Evolutionary conservation across 2,113 vertebrate species (phyloP).

Genomic region (Zapornia atra): DNA sequence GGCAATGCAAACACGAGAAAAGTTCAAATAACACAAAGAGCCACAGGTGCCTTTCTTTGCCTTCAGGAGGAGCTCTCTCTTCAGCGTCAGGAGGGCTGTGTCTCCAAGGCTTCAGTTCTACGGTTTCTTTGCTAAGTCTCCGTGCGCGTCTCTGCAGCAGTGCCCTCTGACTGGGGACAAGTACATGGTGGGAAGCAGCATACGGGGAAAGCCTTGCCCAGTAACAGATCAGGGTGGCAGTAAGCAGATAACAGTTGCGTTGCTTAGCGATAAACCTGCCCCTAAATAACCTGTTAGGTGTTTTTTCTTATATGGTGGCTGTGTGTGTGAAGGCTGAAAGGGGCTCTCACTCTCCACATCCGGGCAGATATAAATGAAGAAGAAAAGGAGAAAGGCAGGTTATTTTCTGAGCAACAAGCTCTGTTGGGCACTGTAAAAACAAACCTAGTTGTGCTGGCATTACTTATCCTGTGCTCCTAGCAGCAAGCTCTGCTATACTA

Average conservation of each 20-base stretch:
- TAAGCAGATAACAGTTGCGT: not conserved
- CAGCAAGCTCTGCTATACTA: not conserved
- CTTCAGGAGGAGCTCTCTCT: constrained; percentile 50
- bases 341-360: constrained; percentile 2
- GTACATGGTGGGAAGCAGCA: not conserved
- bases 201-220: not conserved
- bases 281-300: not conserved
- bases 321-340: constrained; percentile 4
- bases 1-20: not conserved
- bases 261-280: not conserved
- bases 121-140: not conserved
- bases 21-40: not conserved
- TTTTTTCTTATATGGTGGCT: not conserved
- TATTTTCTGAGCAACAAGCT: not conserved
- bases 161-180: not conserved
- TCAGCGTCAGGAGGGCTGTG: not conserved
- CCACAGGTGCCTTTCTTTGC: not conserved
- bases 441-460: not conserved
- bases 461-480: not conserved
- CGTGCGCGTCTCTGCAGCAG: not conserved
- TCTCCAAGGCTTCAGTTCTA: not conserved
- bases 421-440: not conserved
- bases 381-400: constrained; percentile 34
- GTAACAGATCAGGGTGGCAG: not conserved
- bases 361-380: not conserved